Percentiles rank a stretch among this genome's conserved stretches.
phyloP scores from a whole-genome alignment of 1,140 invertebrate species.

The Hyphantria cunea region DNA sequence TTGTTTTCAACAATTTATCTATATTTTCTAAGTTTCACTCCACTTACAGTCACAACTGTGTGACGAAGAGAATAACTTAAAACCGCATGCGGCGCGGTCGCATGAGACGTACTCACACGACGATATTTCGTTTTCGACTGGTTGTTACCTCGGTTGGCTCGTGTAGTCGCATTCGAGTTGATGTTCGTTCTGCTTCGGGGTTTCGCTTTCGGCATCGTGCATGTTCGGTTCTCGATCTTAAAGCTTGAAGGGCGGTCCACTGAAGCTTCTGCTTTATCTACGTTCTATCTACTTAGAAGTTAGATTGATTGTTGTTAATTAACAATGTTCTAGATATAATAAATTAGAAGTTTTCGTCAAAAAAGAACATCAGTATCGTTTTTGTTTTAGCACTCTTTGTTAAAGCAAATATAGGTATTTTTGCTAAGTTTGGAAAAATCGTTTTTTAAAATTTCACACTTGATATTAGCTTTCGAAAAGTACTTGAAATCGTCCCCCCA shows the following conservation, averaged over 20 bases:
- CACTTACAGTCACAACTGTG: slow-evolving; percentile 62
- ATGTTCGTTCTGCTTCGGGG: slow-evolving; percentile 19
- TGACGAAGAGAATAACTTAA: slow-evolving; percentile 68
- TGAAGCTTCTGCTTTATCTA: slow-evolving; percentile 24
- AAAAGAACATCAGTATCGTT: too few species aligned
- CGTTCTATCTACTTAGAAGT: slow-evolving; percentile 22
- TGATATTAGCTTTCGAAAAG: too few species aligned
- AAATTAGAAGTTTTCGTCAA: too few species aligned
- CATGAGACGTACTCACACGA: slow-evolving; percentile 46
- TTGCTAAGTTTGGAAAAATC: too few species aligned
- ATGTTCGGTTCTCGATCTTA: slow-evolving; percentile 14
- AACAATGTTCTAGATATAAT: background rate
- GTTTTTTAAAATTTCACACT: too few species aligned
- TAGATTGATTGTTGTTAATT: slow-evolving; percentile 16
- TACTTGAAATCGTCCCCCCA: too few species aligned
- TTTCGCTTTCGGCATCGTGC: slow-evolving; percentile 28
- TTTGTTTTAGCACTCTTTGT: too few species aligned
- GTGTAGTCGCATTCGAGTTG: slow-evolving; percentile 10
- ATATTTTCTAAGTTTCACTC: slow-evolving; percentile 51
- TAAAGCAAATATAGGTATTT: too few species aligned
- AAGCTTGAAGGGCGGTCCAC: slow-evolving; percentile 16
- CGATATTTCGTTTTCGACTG: slow-evolving; percentile 60
- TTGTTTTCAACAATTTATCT: slow-evolving; percentile 32
- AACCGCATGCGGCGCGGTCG: slow-evolving; percentile 32
- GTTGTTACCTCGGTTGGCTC: background rate